phyloP scores from a whole-genome alignment of 2,113 vertebrate species.

The Solea solea region DNA sequence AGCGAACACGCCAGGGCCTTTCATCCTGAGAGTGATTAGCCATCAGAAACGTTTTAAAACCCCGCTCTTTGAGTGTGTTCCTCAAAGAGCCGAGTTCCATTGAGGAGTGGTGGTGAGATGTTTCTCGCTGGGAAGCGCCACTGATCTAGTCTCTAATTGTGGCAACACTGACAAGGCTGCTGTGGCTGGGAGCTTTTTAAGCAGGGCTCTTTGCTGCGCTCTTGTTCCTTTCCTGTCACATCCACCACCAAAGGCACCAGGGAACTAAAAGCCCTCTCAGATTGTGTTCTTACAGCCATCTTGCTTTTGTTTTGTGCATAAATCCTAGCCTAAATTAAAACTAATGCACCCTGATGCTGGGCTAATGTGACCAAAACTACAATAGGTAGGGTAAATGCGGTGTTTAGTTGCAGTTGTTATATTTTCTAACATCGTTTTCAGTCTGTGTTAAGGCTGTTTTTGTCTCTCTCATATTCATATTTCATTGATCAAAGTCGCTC shows the following conservation, averaged over 20 bases:
- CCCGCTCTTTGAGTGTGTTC: constrained; percentile 66
- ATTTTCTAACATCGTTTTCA: constrained; percentile 8
- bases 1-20: constrained; percentile 74
- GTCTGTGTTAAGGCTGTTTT: constrained; percentile 22
- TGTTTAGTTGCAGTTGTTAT: constrained; percentile 30
- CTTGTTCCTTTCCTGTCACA: constrained; percentile 72
- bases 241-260: constrained; percentile 68
- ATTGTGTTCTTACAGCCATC: constrained; percentile 61
- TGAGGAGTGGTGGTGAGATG: constrained; percentile 68
- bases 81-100: constrained; percentile 73
- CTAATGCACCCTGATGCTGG: constrained; percentile 53
- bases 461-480: constrained; percentile 8
- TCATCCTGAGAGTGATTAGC: constrained; percentile 81
- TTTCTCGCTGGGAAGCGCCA: constrained; percentile 70
- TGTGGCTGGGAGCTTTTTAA: constrained; percentile 72
- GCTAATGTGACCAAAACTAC: constrained; percentile 63
- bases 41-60: constrained; percentile 76
- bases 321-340: constrained; percentile 60
- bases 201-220: constrained; percentile 63
- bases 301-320: constrained; percentile 66
- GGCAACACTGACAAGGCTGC: constrained; percentile 69
- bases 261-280: constrained; percentile 63
- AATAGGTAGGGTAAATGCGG: constrained; percentile 12
- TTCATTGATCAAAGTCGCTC: constrained; percentile 27
- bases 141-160: constrained; percentile 80